These are phyloP conservation scores for Lates calcarifer DNA, from an alignment of 2,113 vertebrate species.

Conservation along the genomic window DNA sequence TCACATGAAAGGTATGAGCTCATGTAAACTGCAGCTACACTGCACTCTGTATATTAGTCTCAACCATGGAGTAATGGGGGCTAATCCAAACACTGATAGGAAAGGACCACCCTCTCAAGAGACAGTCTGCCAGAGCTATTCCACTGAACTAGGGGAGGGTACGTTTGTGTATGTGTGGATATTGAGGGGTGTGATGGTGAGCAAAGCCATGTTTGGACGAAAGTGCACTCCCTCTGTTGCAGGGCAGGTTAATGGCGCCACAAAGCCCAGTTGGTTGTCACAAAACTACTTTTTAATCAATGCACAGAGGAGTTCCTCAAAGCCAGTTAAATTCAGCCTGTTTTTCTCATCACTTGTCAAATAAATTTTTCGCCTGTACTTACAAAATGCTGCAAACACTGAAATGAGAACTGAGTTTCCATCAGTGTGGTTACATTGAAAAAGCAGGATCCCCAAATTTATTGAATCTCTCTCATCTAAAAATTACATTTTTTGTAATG, in stretches of 20 bases:
- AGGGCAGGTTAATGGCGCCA: neutral
- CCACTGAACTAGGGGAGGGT: neutral
- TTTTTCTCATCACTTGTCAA: slow-evolving; percentile 24
- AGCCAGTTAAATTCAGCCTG: neutral
- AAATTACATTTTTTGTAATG: slow-evolving; percentile 21
- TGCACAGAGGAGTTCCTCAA: neutral
- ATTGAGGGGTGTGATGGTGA: neutral
- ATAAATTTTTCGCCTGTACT: neutral
- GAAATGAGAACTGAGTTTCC: slow-evolving; percentile 18
- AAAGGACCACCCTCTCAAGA: slow-evolving; percentile 40
- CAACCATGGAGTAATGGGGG: slow-evolving; percentile 8
- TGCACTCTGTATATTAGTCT: slow-evolving; percentile 12
- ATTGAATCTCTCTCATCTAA: neutral
- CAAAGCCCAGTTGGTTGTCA: neutral
- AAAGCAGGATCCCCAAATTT: slow-evolving; percentile 20
- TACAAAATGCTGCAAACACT: slow-evolving; percentile 25
- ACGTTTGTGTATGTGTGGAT: slow-evolving; percentile 11
- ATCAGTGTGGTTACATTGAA: neutral
- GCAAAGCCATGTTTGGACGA: slow-evolving; percentile 10
- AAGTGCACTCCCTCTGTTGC: neutral
- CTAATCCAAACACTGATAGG: slow-evolving; percentile 55
- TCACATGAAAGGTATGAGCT: slow-evolving; percentile 62
- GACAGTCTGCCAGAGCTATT: slow-evolving; percentile 4
- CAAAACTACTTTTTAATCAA: neutral
- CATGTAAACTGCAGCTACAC: slow-evolving; percentile 56